phyloP scores from a whole-genome alignment of 2,888 invertebrate species.

The Plusia festucae region DNA sequence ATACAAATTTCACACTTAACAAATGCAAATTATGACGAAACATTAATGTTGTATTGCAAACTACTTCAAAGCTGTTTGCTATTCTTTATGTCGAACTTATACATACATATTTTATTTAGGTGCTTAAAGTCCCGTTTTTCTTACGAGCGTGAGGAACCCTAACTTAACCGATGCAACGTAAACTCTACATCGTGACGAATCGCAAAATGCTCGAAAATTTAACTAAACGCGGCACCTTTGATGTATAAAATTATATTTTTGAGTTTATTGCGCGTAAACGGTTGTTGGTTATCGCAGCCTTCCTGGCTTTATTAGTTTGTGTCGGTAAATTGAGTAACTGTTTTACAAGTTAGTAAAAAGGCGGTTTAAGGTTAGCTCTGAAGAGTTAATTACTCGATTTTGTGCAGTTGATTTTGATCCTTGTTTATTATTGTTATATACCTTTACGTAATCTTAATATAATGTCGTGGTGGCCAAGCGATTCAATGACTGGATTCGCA shows the following conservation, averaged over 20 bases:
- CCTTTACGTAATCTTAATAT: background rate
- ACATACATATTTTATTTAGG: constrained; percentile 6
- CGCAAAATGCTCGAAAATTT: constrained; percentile 51
- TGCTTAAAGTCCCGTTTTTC: constrained; percentile 36
- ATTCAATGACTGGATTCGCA: no score
- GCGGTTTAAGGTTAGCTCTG: constrained; percentile 21
- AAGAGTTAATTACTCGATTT: background rate
- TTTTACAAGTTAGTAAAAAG: constrained; percentile 46
- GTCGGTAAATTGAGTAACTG: constrained; percentile 53
- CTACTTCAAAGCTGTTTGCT: constrained; percentile 16
- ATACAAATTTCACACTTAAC: constrained; percentile 42
- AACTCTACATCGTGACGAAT: constrained; percentile 60
- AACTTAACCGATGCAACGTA: constrained; percentile 49
- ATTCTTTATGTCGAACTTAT: constrained; percentile 25
- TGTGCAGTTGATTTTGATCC: background rate
- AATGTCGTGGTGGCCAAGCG: no score
- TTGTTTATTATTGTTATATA: background rate
- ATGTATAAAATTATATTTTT: constrained; percentile 67
- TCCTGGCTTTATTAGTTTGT: constrained; percentile 53
- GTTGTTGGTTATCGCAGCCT: constrained; percentile 56
- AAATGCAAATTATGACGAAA: constrained; percentile 43
- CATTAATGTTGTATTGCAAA: constrained; percentile 40
- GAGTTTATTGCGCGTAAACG: constrained; percentile 72
- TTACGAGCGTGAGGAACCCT: constrained; percentile 37
- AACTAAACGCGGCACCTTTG: constrained; percentile 66